phyloP scores from a whole-genome alignment of 1,140 invertebrate genomes.

The Euborellia annulipes region DNA sequence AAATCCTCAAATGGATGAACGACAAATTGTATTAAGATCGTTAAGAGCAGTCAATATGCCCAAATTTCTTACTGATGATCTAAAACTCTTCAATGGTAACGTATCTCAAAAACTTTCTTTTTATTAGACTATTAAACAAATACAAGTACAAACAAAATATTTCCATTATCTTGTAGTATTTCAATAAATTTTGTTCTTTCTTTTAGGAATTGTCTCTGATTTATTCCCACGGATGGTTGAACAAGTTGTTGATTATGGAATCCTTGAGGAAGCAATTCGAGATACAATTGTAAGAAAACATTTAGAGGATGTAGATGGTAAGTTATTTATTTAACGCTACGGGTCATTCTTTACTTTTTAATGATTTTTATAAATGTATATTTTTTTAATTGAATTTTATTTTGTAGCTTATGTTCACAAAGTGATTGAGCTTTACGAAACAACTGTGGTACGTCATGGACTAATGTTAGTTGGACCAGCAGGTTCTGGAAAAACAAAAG shows the following conservation, averaged over 20 bases:
- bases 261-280: conserved; percentile 29
- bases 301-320: conserved; percentile 40
- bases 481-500: conserved; percentile 54
- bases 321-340: conserved; percentile 7
- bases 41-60: conserved; percentile 57
- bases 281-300: conserved; percentile 23
- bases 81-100: conserved; percentile 46
- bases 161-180: no score
- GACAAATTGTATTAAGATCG: conserved; percentile 38
- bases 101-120: neutral
- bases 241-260: conserved; percentile 39
- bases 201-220: conserved; percentile 50
- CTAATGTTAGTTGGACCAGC: conserved; percentile 71
- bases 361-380: conserved; percentile 1
- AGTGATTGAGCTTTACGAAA: conserved; percentile 63
- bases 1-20: conserved; percentile 40
- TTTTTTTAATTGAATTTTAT: no score
- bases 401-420: conserved; percentile 52
- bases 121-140: no score
- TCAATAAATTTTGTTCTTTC: conserved; percentile 1
- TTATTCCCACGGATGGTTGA: conserved; percentile 48
- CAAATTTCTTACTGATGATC: conserved; percentile 51
- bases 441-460: conserved; percentile 63
- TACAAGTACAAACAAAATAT: no score
- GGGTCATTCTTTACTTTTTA: neutral